Conservation (phyloP, 2,888 invertebrate genomes). For the Slavum lentiscoides region DNA sequence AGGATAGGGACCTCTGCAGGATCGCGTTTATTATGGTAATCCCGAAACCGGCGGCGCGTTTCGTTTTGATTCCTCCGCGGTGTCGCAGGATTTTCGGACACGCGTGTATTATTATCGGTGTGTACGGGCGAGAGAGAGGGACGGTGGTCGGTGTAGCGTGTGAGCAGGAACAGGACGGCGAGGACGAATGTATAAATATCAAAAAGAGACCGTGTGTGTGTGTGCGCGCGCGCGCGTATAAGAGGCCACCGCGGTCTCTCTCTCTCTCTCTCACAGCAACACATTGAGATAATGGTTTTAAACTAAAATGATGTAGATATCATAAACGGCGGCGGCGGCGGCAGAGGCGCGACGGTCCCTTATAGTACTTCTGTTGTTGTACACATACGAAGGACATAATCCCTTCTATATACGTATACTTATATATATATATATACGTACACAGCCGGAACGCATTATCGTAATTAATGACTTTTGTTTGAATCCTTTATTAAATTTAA, state of each 20-base stretch:
- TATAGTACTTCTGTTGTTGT: slow-evolving; percentile 40
- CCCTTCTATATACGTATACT: slow-evolving; percentile 18
- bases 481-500: slow-evolving; percentile 54
- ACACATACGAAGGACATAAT: slow-evolving; percentile 35
- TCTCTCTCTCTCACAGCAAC: slow-evolving; percentile 43
- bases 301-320: slow-evolving; percentile 53
- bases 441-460: slow-evolving; percentile 48
- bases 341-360: slow-evolving; percentile 51
- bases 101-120: neutral
- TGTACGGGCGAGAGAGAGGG: neutral
- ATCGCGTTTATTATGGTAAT: slow-evolving; percentile 45
- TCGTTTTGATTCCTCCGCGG: slow-evolving; percentile 20
- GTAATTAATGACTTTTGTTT: slow-evolving; percentile 53
- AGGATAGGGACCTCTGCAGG: neutral
- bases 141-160: neutral
- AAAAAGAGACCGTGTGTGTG: too few relatives aligned
- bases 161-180: neutral
- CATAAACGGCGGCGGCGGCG: slow-evolving; percentile 30
- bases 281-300: slow-evolving; percentile 53
- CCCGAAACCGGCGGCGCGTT: slow-evolving; percentile 36
- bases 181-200: neutral
- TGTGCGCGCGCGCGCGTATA: neutral
- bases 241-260: slow-evolving; percentile 27
- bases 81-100: slow-evolving; percentile 46
- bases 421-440: too few relatives aligned